Base-by-base conservation (phyloP, 2,888 invertebrate species). In the Dorcus hopei region DNA sequence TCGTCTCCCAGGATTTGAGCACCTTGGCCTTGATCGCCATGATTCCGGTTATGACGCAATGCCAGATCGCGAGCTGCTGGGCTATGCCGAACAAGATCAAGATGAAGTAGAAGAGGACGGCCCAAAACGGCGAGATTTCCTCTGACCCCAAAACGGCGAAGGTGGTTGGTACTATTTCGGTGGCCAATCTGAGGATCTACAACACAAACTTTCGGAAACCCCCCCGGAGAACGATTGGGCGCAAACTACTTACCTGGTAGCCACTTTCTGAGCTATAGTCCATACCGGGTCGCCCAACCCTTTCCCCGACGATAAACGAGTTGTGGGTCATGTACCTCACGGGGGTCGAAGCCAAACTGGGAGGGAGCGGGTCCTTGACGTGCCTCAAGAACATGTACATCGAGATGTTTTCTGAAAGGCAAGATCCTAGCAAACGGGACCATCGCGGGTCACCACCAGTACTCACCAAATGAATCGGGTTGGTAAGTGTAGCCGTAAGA, bases 11-110 rank as follows among this genome's bases (percentile, higher is more conserved):
- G 0, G 87, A 82, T 67, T 86, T 85, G 65, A 94, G 77, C 61
- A 85, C 82, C 73, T 85, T 82, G n/a, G 87, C 80, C 78, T 90
- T 87, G 74, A 93, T 83, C 42, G 92, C 83, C 85, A 93, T 86
- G 52, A 95, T 84, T 2, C 93, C 92, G 16, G 91, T 89, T 61
- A 94, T 90, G 53, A 95, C 91, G 71, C 92, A 92, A 74, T 94
- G 93, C 95, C 95, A 95, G 72, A 95, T 89, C 0, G 93, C 93
- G 67, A 94, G 81, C 79, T 94, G 89, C 70, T 95, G 95, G 3
- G 91, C 92, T 58, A 95, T 84, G 1, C 94, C 95, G 72, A 95
- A 93, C 70, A 92, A 81, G 64, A 94, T 90, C 58, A 95, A 82
- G 65, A 89, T 87, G 73, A 91, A 88, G 78, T 92, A 95, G 72